Evolutionary conservation across 2,797 vertebrate genomes (phyloP).

Genomic region (Bovichtus diacanthus): DNA sequence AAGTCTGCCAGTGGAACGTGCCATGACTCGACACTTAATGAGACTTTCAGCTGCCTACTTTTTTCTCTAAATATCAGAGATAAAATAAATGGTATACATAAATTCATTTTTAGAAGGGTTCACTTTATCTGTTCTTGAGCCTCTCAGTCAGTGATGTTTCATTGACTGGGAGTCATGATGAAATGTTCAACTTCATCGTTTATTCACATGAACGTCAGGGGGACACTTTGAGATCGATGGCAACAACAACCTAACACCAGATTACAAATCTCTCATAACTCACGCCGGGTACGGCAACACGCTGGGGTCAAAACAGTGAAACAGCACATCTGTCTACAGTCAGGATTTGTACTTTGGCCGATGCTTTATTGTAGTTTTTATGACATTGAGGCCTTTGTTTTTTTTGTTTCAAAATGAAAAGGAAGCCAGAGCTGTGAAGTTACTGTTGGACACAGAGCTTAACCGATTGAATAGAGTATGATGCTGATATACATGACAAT

Average conservation of each 20-base stretch:
- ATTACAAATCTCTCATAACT: too few species aligned
- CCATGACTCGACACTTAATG: neutral
- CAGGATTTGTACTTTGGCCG: slow-evolving; percentile 18
- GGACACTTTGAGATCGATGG: too few species aligned
- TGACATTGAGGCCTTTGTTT: slow-evolving; percentile 8
- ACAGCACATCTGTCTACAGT: too few species aligned
- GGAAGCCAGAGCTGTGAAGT: slow-evolving; percentile 30
- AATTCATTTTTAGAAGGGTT: neutral
- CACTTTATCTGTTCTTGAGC: neutral
- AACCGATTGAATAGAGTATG: slow-evolving; percentile 17
- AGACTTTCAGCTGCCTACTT: neutral
- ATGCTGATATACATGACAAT: slow-evolving; percentile 4
- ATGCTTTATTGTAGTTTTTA: slow-evolving; percentile 3
- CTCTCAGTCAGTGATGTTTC: too few species aligned
- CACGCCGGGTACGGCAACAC: too few species aligned
- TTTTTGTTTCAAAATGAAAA: slow-evolving; percentile 27
- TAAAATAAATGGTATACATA: neutral
- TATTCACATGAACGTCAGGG: too few species aligned
- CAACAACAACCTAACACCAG: too few species aligned
- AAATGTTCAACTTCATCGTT: too few species aligned
- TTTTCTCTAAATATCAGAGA: neutral
- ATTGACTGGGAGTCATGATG: too few species aligned
- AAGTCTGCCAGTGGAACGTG: neutral
- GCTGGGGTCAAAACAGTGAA: too few species aligned
- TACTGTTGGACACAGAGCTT: slow-evolving; percentile 34